A percentile compares a stretch with the other conserved stretches of the same genome.
Evolutionary conservation across 2,797 vertebrate genomes (phyloP).

Genomic region (Hipposideros larvatus): DNA sequence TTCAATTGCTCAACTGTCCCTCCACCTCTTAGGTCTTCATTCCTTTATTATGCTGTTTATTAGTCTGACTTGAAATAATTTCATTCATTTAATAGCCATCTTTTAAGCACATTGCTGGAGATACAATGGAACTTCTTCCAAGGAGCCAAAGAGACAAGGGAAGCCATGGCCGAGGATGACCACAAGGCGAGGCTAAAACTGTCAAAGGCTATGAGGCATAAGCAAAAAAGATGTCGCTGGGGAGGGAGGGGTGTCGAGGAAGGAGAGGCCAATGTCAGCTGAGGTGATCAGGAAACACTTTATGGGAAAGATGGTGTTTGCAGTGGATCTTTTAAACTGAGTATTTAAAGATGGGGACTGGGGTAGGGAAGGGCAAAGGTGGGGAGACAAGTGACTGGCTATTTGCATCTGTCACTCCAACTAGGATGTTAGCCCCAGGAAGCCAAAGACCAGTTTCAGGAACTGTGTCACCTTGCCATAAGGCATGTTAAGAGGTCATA

Average conservation of each 20-base stretch:
- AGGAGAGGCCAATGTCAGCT: not conserved
- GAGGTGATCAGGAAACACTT: not conserved
- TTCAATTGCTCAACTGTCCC: not conserved
- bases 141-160: not conserved
- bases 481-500: not conserved
- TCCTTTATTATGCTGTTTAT: not conserved
- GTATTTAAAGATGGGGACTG: not conserved
- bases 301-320: not conserved
- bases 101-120: not conserved
- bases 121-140: not conserved
- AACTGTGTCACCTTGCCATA: not conserved
- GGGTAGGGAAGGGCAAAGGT: not conserved
- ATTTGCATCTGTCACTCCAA: not conserved
- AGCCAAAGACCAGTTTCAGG: not conserved
- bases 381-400: not conserved
- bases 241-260: not conserved
- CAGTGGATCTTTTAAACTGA: not conserved
- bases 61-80: not conserved
- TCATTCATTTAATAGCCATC: not conserved
- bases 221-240: not conserved
- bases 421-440: not conserved
- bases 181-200: not conserved
- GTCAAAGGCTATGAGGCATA: not conserved
- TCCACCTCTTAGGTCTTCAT: not conserved
- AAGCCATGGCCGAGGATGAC: not conserved